Base-by-base conservation (phyloP, 35 echinoderm and acorn worm genomes). In the Patiria miniata region DNA sequence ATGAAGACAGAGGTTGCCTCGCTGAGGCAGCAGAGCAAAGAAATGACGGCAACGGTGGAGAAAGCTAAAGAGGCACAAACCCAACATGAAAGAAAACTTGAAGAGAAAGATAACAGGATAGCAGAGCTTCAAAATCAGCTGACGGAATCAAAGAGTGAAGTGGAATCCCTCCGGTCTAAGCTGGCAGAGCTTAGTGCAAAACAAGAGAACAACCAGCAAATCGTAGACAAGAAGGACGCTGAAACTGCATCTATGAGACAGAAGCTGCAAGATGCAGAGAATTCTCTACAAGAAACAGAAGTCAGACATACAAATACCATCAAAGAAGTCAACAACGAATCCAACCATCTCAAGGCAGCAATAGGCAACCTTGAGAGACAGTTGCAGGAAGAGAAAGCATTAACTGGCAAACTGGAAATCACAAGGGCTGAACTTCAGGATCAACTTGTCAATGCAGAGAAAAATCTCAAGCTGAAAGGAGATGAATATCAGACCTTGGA, bases 101-200 rank as follows among this genome's bases (percentile, higher is more conserved):
- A 51, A 39, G 60, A 87, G 10, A 92, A 82, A 36, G 85, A 90
- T 44, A 90, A 78, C 81, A 90, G 73, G 89, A 78, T 90, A 34
- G 33, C 47, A 84, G 89, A 87, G 50, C 78, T 61, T 34, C 38
- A 87, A 37, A 28, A 52, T 37, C 39, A 79, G 21, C 73, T 79
- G 50, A 40, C 79, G 50, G 68, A 79, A 52, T 38, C 77, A 12
- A 87, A 79, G 32, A 28, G 56, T n/a, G 47, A 53, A 22, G 77
- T 80, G 21, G 40, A 21, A 29, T 37, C 58, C 39, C 5, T 89
- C 33, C 30, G 79, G 12, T 39, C 36, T 29, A 55, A 81, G 37
- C 50, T 81, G 4, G 32, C 39, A 37, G 77, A 88, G 39, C 51
- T 37, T n/a, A n/a, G 36, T 52, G 52, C 77, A 88, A 79, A 52